Conservation (phyloP, 2,888 invertebrate genomes). For the Margaritifera margaritifera region DNA sequence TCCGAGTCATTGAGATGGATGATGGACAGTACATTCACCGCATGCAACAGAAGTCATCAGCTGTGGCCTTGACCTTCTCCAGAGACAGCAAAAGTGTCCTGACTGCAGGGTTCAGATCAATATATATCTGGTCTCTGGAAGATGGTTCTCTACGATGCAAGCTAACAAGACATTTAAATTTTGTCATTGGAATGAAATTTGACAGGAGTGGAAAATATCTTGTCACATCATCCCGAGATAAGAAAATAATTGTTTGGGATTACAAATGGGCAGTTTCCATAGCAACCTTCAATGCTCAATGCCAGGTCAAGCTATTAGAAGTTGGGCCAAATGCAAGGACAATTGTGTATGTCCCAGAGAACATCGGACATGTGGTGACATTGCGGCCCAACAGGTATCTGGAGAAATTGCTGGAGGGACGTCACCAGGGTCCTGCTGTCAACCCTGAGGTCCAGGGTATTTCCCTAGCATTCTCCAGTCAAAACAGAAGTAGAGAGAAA, state of each 20-base stretch:
- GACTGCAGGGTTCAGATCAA: slow-evolving; percentile 54
- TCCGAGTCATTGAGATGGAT: slow-evolving; percentile 44
- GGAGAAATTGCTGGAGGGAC: slow-evolving; percentile 33
- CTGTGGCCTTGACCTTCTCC: slow-evolving; percentile 41
- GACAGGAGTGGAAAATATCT: slow-evolving; percentile 45
- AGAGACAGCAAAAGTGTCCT: slow-evolving; percentile 47
- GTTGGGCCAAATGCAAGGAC: slow-evolving; percentile 36
- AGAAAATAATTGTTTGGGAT: slow-evolving; percentile 57
- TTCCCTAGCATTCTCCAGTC: slow-evolving; percentile 54
- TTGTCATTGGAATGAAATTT: slow-evolving; percentile 51
- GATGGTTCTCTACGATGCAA: slow-evolving; percentile 48
- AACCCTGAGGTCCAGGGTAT: slow-evolving; percentile 46
- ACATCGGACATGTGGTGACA: slow-evolving; percentile 43
- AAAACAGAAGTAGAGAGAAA: slow-evolving; percentile 17
- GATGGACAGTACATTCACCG: slow-evolving; percentile 42
- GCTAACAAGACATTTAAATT: slow-evolving; percentile 54
- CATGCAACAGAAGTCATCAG: slow-evolving; percentile 52
- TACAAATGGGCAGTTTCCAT: slow-evolving; percentile 40
- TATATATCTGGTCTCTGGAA: slow-evolving; percentile 56
- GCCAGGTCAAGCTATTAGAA: slow-evolving; percentile 43
- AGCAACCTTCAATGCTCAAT: slow-evolving; percentile 47
- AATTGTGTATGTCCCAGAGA: slow-evolving; percentile 51
- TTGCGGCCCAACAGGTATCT: slow-evolving; percentile 50
- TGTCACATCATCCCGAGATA: slow-evolving; percentile 51
- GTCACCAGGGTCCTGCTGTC: slow-evolving; percentile 14